Evolutionary conservation across 2,888 invertebrate genomes (phyloP).

Genomic region (Epinotia nisella): DNA sequence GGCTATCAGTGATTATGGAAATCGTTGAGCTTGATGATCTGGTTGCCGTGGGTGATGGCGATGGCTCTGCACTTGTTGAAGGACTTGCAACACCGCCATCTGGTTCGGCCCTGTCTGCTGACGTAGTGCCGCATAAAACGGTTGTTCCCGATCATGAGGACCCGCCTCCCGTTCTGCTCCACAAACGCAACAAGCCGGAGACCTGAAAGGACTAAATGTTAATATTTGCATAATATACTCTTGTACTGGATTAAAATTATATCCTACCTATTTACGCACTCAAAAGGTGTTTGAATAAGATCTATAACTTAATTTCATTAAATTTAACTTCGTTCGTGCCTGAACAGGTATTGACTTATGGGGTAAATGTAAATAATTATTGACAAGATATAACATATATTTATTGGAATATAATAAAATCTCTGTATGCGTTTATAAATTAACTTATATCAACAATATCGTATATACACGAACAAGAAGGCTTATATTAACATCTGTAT

Average conservation of each 20-base stretch:
- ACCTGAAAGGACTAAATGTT: conserved; percentile 17
- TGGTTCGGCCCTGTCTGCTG: conserved; percentile 63
- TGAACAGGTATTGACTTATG: not conserved
- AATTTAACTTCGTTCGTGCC: not conserved
- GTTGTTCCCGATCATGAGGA: conserved; percentile 65
- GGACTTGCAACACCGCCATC: conserved; percentile 74
- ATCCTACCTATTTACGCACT: not conserved
- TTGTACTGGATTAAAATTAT: not conserved
- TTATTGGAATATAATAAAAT: conserved; percentile 29
- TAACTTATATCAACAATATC: conserved; percentile 14
- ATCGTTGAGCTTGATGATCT: conserved; percentile 69
- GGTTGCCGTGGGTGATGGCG: conserved; percentile 66
- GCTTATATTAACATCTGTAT: conserved; percentile 5
- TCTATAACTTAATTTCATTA: not conserved
- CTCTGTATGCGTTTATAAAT: conserved; percentile 13
- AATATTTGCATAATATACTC: not conserved
- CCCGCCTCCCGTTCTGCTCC: conserved; percentile 59
- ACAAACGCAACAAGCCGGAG: conserved; percentile 36
- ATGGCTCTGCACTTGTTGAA: conserved; percentile 71
- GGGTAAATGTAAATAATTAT: not conserved
- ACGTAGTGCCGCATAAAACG: conserved; percentile 72
- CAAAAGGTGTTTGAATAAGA: not conserved
- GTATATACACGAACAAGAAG: conserved; percentile 17
- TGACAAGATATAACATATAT: conserved; percentile 9
- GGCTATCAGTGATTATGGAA: conserved; percentile 64